These are phyloP conservation scores for Coregonus sp. DNA, from an alignment of 2,797 vertebrate species.

Conservation along the genomic window DNA sequence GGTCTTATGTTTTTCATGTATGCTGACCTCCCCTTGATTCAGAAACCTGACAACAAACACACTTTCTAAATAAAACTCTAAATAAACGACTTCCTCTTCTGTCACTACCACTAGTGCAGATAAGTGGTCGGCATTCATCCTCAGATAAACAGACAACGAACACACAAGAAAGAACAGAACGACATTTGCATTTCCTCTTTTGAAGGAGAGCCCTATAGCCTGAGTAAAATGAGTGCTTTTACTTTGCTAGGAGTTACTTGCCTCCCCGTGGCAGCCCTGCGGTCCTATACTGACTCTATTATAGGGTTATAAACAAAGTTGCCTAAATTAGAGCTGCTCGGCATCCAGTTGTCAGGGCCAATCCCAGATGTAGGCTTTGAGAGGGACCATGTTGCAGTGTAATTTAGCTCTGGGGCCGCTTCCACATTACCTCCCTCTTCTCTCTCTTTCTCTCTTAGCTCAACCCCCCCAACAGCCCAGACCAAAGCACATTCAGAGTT, in stretches of 20 bases:
- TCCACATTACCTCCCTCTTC: constrained; percentile 36
- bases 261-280: constrained; percentile 59
- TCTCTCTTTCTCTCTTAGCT: constrained; percentile 27
- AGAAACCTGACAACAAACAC: background rate
- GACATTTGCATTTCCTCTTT: background rate
- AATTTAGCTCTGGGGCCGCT: constrained; percentile 69
- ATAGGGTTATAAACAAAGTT: constrained; percentile 80
- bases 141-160: background rate
- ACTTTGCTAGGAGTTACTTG: constrained; percentile 59
- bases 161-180: background rate
- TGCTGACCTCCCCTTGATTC: background rate
- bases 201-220: constrained; percentile 20
- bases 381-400: constrained; percentile 74
- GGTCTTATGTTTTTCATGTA: constrained; percentile 9
- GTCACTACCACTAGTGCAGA: background rate
- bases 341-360: constrained; percentile 80
- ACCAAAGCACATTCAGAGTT: background rate
- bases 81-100: background rate
- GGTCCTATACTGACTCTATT: constrained; percentile 77
- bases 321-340: constrained; percentile 78
- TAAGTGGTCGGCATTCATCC: background rate
- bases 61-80: background rate
- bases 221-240: constrained; percentile 57
- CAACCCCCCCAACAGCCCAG: constrained; percentile 29
- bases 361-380: constrained; percentile 79